Base-by-base conservation (phyloP, 1,140 invertebrate species). In the Macrocentrus cingulum region DNA sequence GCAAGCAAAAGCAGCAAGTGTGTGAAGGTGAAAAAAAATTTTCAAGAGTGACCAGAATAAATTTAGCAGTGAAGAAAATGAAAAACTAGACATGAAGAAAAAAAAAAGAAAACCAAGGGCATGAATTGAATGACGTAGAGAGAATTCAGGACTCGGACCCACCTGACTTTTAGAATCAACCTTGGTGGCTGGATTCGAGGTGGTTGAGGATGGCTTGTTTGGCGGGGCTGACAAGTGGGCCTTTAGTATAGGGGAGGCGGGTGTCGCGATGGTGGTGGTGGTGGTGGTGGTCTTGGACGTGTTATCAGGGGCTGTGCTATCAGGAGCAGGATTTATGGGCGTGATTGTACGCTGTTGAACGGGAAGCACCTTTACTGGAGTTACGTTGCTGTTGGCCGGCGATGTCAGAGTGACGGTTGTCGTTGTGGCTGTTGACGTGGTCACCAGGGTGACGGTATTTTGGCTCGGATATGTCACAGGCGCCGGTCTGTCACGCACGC, bases 171-270 rank as follows among this genome's bases (percentile, higher is more conserved):
- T 84, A 68, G 74, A 72, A 74, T 84, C 82, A 79, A 81, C 77
- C 77, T 82, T 81, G 66, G 72, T 72, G 73, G 75, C 74, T 70
- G 74, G 71, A 70, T 60, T 76, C 51, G 64, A 66, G 61, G 67
- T 67, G 62, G 60, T 71, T 62, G 74, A 69, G 42, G 69, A 66
- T 67, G 78, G 77, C 78, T 86, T n/a, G n/a, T n/a, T 87, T 48
- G 86, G 83, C 56, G 88, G 88, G 61, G 87, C 85, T 70, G 87
- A 88, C 54, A 90, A 80, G 73, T 89, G 88, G 66, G 88, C 88
- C 81, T 90, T 90, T 15, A 90, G 82, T 72, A 90, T 91, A n/a
- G 87, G 85, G 56, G 87, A 88, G 19, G 82, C 80, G 42, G 84
- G 83, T 54, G 82, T 66, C 44, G 71, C 64, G 51, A 54, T 68